Evolutionary conservation across 2,797 vertebrate genomes (phyloP).

Genomic region (Dromococcyx pavoninus): DNA sequence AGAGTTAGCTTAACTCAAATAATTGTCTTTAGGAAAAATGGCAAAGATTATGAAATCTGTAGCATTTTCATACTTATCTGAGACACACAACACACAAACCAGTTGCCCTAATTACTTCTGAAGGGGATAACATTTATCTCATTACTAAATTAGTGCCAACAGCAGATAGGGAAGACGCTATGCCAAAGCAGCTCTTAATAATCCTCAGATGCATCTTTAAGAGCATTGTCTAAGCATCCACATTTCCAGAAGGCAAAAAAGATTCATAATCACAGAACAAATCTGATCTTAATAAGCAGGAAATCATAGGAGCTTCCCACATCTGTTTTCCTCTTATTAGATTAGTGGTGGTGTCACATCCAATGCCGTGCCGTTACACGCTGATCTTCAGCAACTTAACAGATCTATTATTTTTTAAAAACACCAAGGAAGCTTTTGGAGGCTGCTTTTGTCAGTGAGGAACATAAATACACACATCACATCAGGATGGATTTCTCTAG

Average conservation of each 20-base stretch:
- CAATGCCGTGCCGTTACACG: neutral
- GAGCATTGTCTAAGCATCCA: neutral
- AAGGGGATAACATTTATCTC: slow-evolving; percentile 28
- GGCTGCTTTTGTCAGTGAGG: neutral
- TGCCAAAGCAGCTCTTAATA: slow-evolving; percentile 18
- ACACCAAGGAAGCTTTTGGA: neutral
- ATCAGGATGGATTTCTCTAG: neutral
- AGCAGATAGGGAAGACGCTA: neutral
- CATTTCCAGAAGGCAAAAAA: neutral
- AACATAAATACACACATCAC: rapidly evolving
- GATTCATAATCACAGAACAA: slow-evolving; percentile 1
- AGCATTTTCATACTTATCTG: neutral
- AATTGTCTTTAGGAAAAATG: neutral
- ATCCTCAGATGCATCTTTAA: slow-evolving; percentile 14
- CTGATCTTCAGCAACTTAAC: neutral
- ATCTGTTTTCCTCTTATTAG: slow-evolving; percentile 36
- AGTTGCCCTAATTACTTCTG: slow-evolving; percentile 22
- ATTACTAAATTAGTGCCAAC: slow-evolving; percentile 22
- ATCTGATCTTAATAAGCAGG: slow-evolving; percentile 35
- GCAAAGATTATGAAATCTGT: neutral
- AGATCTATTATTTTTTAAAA: neutral
- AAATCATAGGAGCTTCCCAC: slow-evolving; percentile 29
- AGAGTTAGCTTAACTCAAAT: neutral
- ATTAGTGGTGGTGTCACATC: slow-evolving; percentile 27
- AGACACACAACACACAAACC: neutral